Percentiles rank a stretch among this genome's conserved stretches.
phyloP scores from a whole-genome alignment of 1,140 invertebrate species.

The Palaemon carinicauda region DNA sequence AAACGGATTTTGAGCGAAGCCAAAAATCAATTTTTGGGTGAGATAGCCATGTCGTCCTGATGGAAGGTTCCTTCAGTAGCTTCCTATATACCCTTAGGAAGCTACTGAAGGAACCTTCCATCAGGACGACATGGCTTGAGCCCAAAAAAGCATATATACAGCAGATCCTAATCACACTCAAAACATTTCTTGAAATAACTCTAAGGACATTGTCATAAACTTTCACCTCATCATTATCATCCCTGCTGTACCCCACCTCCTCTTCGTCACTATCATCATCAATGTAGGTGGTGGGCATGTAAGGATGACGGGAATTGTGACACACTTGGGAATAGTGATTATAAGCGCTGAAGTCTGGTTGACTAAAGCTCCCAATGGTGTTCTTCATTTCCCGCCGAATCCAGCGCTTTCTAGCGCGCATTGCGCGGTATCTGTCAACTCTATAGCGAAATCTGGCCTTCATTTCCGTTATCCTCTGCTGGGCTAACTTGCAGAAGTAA shows the following conservation, averaged over 20 bases:
- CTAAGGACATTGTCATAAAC: no score
- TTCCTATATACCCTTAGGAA: no score
- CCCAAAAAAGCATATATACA: no score
- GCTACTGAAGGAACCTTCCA: no score
- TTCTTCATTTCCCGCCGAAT: conserved; percentile 28
- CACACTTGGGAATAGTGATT: neutral
- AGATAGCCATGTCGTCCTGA: no score
- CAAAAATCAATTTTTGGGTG: no score
- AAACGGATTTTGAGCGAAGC: no score
- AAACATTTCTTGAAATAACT: no score
- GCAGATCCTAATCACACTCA: no score
- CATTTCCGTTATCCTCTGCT: conserved; percentile 23
- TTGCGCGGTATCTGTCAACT: conserved; percentile 34
- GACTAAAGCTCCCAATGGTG: neutral
- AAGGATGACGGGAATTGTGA: conserved; percentile 6
- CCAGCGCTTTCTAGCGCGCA: conserved; percentile 45
- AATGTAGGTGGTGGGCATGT: conserved; percentile 28
- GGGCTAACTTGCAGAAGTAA: conserved; percentile 31
- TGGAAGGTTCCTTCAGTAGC: no score
- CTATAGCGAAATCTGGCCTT: conserved; percentile 50
- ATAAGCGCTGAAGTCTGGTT: neutral
- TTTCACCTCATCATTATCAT: neutral
- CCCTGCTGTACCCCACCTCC: neutral
- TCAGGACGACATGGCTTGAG: no score
- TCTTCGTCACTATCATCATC: conserved; percentile 19